Base-by-base conservation (phyloP, 2,113 vertebrate genomes). In the Dromiciops gliroides region DNA sequence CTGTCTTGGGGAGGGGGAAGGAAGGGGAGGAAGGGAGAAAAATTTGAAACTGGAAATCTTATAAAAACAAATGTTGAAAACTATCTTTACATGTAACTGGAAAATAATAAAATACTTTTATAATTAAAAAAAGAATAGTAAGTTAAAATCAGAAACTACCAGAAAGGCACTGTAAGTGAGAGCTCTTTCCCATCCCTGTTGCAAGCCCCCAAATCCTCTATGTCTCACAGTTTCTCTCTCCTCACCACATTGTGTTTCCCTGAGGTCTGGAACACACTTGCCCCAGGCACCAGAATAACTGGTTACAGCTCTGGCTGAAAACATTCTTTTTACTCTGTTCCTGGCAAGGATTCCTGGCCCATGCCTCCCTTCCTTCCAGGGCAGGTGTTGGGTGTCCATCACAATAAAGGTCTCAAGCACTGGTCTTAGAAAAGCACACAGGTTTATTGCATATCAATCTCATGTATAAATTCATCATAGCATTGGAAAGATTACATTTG, bases 391-490 rank as follows among this genome's bases (percentile, higher is more conserved):
- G 0, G 22, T 3, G 2, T 19, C 16, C 16, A 48, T 56, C 51
- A 2, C 91, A 95, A 67, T 94, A 98, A 98, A 97, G 97, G 89
- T 95, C 95, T 49, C 26, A 2, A 91, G 96, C 95, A 95, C 97
- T 48, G 47, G 75, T 96, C 98, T 98, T 99, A 99, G 99, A 99
- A 99, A 99, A 99, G 99, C 99, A 99, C 99, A 99, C 99, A 99
- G 99, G 99, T 99, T 99, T 99, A 99, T 99, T 99, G 99, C 99
- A 99, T 99, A 99, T 99, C 99, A 99, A 99, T 99, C 99, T 99
- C 99, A 99, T 99, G 99, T 99, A 99, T 99, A 99, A 99, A 99
- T 99, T 99, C 99, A 99, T 99, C 97, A 99, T 99, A 99, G 99
- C 99, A 99, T 99, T 98, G 99, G 99, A 99, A 99, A 99, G 99